A percentile compares a stretch with the other conserved stretches of the same genome.
Evolutionary conservation across 2,797 vertebrate species (phyloP).

Genomic region (Poeciliopsis presidionis): DNA sequence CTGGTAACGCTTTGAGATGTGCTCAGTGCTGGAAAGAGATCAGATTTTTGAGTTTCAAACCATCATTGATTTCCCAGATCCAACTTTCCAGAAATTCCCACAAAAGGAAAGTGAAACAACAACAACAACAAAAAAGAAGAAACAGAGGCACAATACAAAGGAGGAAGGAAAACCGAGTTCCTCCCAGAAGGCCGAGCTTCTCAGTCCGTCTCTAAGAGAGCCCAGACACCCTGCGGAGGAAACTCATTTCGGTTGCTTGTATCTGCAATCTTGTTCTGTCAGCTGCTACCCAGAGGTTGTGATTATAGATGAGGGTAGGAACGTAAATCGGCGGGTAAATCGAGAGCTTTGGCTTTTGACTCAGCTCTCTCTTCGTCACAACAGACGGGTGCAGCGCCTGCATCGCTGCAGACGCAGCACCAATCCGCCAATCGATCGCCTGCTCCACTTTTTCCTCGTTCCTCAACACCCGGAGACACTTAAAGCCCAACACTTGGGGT

Average conservation of each 20-base stretch:
- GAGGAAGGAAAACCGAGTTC: neutral
- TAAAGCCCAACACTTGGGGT: neutral
- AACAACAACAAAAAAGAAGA: too few relatives aligned
- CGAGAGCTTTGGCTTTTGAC: neutral
- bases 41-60: neutral
- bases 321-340: neutral
- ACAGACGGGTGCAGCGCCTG: neutral
- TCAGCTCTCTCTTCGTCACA: neutral
- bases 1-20: neutral
- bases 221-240: neutral
- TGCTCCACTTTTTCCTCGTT: neutral
- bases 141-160: neutral
- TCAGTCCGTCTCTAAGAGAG: neutral
- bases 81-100: neutral
- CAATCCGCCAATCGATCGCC: neutral
- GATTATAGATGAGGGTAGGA: neutral
- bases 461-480: neutral
- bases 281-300: neutral
- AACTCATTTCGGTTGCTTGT: neutral
- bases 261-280: neutral
- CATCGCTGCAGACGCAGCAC: neutral
- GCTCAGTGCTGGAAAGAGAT: neutral
- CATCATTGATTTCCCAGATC: neutral
- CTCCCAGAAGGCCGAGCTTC: neutral
- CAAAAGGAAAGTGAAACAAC: neutral